Percentiles rank a stretch among this genome's conserved stretches.
phyloP scores from a whole-genome alignment of 2,888 invertebrate genomes.

The Chelonus formosanus region DNA sequence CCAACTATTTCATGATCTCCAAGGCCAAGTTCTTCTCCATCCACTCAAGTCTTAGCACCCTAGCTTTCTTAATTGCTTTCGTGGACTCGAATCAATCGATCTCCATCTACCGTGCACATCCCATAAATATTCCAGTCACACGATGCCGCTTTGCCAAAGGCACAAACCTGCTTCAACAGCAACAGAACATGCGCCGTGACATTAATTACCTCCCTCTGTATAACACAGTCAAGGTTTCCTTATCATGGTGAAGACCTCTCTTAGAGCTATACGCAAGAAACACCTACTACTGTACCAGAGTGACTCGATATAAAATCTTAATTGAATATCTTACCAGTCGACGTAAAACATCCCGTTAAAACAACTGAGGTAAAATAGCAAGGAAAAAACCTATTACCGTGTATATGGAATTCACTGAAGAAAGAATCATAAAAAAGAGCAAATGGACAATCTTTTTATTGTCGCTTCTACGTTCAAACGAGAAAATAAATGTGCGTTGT shows the following conservation, averaged over 20 bases:
- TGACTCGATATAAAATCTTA: slow-evolving; percentile 29
- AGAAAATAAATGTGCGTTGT: slow-evolving; percentile 12
- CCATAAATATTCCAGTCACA: slow-evolving; percentile 39
- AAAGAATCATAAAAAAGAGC: slow-evolving; percentile 1
- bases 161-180: slow-evolving; percentile 12
- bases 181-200: slow-evolving; percentile 25
- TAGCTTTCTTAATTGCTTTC: slow-evolving; percentile 41
- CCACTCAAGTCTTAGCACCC: slow-evolving; percentile 12
- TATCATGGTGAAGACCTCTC: slow-evolving; percentile 5
- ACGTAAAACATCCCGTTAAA: slow-evolving; percentile 7
- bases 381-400: slow-evolving; percentile 1
- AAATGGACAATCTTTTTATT: background rate
- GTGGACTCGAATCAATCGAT: slow-evolving; percentile 41
- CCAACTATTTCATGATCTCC: slow-evolving; percentile 27
- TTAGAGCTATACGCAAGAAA: slow-evolving; percentile 2
- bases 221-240: slow-evolving; percentile 11
- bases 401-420: background rate
- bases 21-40: slow-evolving; percentile 26
- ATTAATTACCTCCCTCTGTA: slow-evolving; percentile 26
- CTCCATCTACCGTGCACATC: slow-evolving; percentile 34
- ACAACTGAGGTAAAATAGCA: slow-evolving; percentile 3
- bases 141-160: slow-evolving; percentile 34
- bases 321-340: slow-evolving; percentile 31
- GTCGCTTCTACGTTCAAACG: no score
- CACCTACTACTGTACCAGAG: background rate